These are phyloP conservation scores for Lethenteron reissneri DNA, from an alignment of 2,113 vertebrate genomes.

Conservation along the genomic window DNA sequence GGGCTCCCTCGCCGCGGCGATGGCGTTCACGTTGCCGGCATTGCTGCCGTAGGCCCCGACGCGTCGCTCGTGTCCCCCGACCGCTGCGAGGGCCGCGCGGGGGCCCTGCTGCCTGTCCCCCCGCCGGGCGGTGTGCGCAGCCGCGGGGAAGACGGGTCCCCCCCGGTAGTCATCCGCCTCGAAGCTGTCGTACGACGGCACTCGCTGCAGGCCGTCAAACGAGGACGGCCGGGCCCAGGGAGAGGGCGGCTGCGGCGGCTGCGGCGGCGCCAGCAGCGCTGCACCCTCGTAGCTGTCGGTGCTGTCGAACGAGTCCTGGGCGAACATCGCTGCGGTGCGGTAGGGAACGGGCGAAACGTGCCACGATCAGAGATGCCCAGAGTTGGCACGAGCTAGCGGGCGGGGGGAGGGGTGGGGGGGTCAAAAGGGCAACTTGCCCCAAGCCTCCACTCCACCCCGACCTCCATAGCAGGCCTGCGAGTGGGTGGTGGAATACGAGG, in stretches of 20 bases:
- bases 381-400: background rate
- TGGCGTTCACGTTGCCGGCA: too few relatives aligned
- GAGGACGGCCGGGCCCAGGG: conserved; percentile 88
- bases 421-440: conserved; percentile 13
- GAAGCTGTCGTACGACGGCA: conserved; percentile 93
- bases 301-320: conserved; percentile 96
- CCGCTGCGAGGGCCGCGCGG: background rate
- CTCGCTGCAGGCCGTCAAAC: conserved; percentile 86
- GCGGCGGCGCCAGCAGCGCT: conserved; percentile 68
- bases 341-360: conserved; percentile 5
- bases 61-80: too few relatives aligned
- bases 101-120: background rate
- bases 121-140: too few relatives aligned
- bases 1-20: too few relatives aligned
- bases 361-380: too few relatives aligned
- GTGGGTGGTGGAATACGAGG: conserved; percentile 16
- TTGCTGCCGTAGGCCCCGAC: too few relatives aligned
- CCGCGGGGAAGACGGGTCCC: too few relatives aligned
- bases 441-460: conserved; percentile 15
- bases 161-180: conserved; percentile 79
- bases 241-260: too few relatives aligned
- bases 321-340: conserved; percentile 58
- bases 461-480: conserved; percentile 25
- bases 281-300: conserved; percentile 93
- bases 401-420: background rate